Evolutionary conservation across 2,113 vertebrate species (phyloP).

Genomic region (Callocephalon fimbriatum): DNA sequence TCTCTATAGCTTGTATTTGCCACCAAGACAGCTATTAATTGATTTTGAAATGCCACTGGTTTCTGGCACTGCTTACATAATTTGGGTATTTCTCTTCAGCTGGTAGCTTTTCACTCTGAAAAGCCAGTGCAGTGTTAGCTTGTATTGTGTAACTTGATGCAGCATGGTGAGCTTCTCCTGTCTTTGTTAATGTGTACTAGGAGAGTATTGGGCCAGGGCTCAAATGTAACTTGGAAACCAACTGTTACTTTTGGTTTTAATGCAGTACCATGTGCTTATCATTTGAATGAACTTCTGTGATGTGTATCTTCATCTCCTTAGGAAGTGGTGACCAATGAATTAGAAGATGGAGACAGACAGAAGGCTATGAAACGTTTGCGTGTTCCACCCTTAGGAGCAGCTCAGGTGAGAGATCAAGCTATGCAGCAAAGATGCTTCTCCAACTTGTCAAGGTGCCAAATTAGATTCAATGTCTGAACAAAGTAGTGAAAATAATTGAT

Average conservation of each 20-base stretch:
- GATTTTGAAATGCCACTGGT: background rate
- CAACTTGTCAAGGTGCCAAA: background rate
- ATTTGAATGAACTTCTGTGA: background rate
- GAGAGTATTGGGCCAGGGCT: background rate
- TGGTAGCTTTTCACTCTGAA: background rate
- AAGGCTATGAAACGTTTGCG: conserved; percentile 98
- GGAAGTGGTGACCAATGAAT: conserved; percentile 94
- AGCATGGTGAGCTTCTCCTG: background rate
- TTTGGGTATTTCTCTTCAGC: background rate
- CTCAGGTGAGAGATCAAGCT: conserved; percentile 84
- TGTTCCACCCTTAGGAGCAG: conserved; percentile 96
- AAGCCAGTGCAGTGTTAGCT: background rate
- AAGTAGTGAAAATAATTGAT: background rate
- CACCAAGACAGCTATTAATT: background rate
- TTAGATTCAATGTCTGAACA: background rate
- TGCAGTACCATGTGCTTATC: background rate
- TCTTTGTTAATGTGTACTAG: background rate
- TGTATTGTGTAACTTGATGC: background rate
- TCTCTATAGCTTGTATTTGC: background rate
- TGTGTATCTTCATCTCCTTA: conserved; percentile 54
- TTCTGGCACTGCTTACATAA: background rate
- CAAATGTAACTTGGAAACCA: background rate
- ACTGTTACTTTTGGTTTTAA: background rate
- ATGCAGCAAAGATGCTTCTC: background rate
- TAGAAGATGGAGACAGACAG: conserved; percentile 97